phyloP scores from a whole-genome alignment of 2,797 vertebrate species.

The Myotis findleyi region DNA sequence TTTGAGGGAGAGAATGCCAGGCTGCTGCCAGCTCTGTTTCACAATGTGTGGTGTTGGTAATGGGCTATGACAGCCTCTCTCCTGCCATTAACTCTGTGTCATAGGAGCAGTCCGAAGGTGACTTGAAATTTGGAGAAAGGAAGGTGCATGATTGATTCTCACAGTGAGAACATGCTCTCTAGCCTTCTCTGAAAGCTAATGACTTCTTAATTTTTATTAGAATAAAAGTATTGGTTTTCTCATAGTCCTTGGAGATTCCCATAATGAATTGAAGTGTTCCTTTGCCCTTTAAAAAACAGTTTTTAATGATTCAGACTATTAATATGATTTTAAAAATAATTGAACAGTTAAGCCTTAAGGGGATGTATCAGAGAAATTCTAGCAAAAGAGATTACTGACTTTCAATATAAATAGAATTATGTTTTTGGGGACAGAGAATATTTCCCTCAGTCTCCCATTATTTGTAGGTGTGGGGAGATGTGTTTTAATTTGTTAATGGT shows the following conservation, averaged over 20 bases:
- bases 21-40: not conserved
- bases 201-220: constrained; percentile 41
- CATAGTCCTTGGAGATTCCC: constrained; percentile 29
- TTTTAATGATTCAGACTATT: constrained; percentile 41
- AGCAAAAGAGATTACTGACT: not conserved
- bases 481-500: not conserved
- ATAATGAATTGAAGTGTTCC: not conserved
- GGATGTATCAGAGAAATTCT: not conserved
- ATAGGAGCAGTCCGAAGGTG: not conserved
- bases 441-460: not conserved
- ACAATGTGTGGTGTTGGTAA: not conserved
- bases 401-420: not conserved
- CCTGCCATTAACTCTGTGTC: not conserved
- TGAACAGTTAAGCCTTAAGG: not conserved
- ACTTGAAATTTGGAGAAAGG: constrained; percentile 13
- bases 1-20: not conserved
- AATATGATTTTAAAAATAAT: not conserved
- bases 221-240: constrained; percentile 43
- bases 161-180: not conserved
- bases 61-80: not conserved
- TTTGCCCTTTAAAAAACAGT: constrained; percentile 20
- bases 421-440: not conserved
- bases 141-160: not conserved
- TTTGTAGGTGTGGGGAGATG: not conserved
- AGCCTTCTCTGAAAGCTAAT: constrained; percentile 6